Base-by-base conservation (phyloP, 2,797 vertebrate species). In the Centropyge bicolor region DNA sequence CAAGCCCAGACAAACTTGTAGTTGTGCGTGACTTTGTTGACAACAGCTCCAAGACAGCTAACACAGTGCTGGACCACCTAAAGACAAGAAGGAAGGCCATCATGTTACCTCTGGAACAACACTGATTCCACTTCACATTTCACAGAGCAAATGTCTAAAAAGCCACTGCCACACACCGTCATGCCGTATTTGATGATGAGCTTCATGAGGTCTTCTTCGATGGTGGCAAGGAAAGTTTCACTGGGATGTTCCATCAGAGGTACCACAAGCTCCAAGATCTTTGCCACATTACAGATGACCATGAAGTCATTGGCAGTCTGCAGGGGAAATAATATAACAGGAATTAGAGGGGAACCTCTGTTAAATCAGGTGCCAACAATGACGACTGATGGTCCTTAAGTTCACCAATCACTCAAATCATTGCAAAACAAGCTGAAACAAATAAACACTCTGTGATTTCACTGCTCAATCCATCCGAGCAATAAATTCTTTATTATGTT, bases 111-210 rank as follows among this genome's bases (percentile, higher is more conserved):
- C 35, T 22, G 3, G 3, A 60, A 22, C 19, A 35, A 76, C 59
- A 57, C 10, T 4, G 2, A 35, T 45, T 8, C 11, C 36, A n/a
- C n/a, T 54, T 56, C 2, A 40, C 43, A 55, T 70, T 17, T 19
- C 46, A 45, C 6, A 48, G 16, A 19, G 27, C 27, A 31, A 1
- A 19, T 27, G 59, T n/a, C 0, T 35, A 41, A 72, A 70, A 80
- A 71, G n/a, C 1, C 3, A 16, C 19, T 3, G n/a, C 8, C 46
- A 88, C 96, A 81, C 91, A 99, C 98, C 49, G 97, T 98, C 98
- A 99, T 99, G 96, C 98, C 98, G 0, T 99, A 97, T 96, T 99
- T 99, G 91, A 99, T 97, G 90, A 99, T 99, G 52, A 99, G 97
- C 86, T 99, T 99, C 98, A 99, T 99, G 57, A 99, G 96, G 93